Evolutionary conservation across 1,140 invertebrate species (phyloP), one percentile per base, ranked within the genome.

Genomic region (Aphis craccivora): DNA sequence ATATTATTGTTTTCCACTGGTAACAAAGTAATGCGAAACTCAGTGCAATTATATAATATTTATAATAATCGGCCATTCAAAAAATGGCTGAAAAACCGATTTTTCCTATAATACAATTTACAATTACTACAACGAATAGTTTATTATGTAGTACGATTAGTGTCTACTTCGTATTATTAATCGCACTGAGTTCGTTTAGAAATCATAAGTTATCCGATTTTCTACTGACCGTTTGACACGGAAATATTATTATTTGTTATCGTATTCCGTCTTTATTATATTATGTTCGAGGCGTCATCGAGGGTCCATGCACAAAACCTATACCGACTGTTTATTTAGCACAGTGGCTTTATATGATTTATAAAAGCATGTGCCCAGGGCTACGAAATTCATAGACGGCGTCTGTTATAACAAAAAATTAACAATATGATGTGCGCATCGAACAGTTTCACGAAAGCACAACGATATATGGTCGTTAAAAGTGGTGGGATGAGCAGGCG

Each of bases 401-500:
- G 60, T 76, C 60, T 76, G 60, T 76, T 76, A 76, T 18, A 76
- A 76, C 60, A 76, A 76, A 76, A n/a, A n/a, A n/a, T 76, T n/a
- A 76, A 76, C 60, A 76, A 76, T 76, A 76, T 76, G 60, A 76
- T 76, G 30, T 76, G 60, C 30, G 30, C n/a, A 30, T 76, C 30
- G 30, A n/a, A 76, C n/a, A 30, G 14, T 76, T 76, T 76, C n/a
- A n/a, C 0, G 60, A 76, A 35, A 76, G 14, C 30, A 76, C n/a
- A 20, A 76, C 30, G 14, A 76, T 76, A 76, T 76, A 35, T 76
- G 60, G 60, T 76, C 60, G 60, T 76, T 76, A 76, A 76, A 76
- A n/a, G 14, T 76, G n/a, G 30, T n/a, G n/a, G 60, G 30, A n/a
- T 5, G 60, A 35, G 30, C 5, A 14, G 60, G 30, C 4, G 30